Conservation (phyloP, 2,113 vertebrate genomes). For the Corythoichthys haematopterus region DNA sequence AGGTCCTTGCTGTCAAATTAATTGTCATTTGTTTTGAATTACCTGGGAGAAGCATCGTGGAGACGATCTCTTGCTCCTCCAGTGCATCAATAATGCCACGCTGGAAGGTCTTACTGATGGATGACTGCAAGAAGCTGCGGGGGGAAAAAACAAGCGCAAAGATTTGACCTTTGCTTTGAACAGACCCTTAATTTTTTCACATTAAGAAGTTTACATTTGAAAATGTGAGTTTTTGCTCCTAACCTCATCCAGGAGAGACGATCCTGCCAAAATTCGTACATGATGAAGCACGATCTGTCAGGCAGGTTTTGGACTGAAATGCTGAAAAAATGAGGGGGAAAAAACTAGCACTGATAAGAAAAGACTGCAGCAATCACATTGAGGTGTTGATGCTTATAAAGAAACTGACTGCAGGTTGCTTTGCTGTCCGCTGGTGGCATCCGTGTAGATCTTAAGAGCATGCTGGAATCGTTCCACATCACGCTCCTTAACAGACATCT, state of each 20-base stretch:
- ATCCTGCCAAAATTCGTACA: slow-evolving; percentile 91
- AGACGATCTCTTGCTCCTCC: slow-evolving; percentile 64
- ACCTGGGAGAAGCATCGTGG: slow-evolving; percentile 71
- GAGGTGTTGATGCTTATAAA: slow-evolving; percentile 8
- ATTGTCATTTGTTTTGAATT: slow-evolving; percentile 7
- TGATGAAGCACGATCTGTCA: slow-evolving; percentile 81
- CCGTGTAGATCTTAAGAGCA: slow-evolving; percentile 81
- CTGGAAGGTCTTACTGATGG: slow-evolving; percentile 68
- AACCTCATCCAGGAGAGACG: slow-evolving; percentile 90
- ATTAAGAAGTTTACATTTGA: background rate
- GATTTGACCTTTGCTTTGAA: background rate
- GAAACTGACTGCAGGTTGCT: slow-evolving; percentile 77
- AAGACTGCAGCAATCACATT: slow-evolving; percentile 14
- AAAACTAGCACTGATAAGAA: background rate
- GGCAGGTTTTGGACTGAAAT: slow-evolving; percentile 83
- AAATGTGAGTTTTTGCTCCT: slow-evolving; percentile 13
- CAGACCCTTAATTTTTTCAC: background rate
- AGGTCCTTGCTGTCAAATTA: background rate
- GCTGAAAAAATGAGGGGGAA: slow-evolving; percentile 48
- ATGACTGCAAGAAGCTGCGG: slow-evolving; percentile 86
- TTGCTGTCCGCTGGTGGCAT: slow-evolving; percentile 78
- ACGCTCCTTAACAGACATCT: slow-evolving; percentile 80
- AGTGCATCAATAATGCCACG: slow-evolving; percentile 61
- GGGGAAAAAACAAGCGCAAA: slow-evolving; percentile 8
- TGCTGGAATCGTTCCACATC: slow-evolving; percentile 79